phyloP scores from a whole-genome alignment of 2,888 invertebrate genomes.

The Busseola fusca region DNA sequence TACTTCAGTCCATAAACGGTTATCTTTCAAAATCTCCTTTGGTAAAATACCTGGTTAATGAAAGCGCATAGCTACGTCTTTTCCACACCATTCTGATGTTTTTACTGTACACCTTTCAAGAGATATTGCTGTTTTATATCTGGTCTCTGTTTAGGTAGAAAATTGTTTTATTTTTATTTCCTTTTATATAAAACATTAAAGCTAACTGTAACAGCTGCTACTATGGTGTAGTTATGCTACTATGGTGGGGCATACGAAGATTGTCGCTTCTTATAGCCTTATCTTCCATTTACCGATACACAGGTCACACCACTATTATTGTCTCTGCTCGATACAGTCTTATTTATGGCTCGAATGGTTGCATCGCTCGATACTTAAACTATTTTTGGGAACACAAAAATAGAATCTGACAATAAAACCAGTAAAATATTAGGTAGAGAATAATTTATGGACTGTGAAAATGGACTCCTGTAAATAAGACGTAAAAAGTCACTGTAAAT shows the following conservation, averaged over 20 bases:
- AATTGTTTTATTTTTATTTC: conserved; percentile 1
- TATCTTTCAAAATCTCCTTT: conserved; percentile 51
- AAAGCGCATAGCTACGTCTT: conserved; percentile 45
- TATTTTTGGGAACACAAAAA: conserved; percentile 38
- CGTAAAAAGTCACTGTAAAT: conserved; percentile 37
- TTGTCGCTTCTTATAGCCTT: neutral
- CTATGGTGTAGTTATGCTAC: too few species aligned
- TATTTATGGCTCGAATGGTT: conserved; percentile 16
- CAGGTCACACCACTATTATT: conserved; percentile 11
- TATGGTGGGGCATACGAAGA: too few species aligned
- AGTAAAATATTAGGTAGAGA: conserved; percentile 50
- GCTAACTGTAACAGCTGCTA: too few species aligned
- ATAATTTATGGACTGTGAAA: conserved; percentile 50
- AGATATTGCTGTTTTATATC: conserved; percentile 13
- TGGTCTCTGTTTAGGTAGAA: neutral
- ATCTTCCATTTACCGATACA: neutral
- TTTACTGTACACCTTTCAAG: conserved; percentile 39
- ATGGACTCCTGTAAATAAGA: conserved; percentile 48
- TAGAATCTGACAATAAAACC: conserved; percentile 44
- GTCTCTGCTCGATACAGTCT: conserved; percentile 2
- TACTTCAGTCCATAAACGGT: conserved; percentile 36
- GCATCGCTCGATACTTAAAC: conserved; percentile 36
- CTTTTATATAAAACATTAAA: neutral
- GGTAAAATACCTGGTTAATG: conserved; percentile 47
- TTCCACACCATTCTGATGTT: conserved; percentile 38